phyloP scores from a whole-genome alignment of 1,140 invertebrate species.

The Monochamus saltuarius region DNA sequence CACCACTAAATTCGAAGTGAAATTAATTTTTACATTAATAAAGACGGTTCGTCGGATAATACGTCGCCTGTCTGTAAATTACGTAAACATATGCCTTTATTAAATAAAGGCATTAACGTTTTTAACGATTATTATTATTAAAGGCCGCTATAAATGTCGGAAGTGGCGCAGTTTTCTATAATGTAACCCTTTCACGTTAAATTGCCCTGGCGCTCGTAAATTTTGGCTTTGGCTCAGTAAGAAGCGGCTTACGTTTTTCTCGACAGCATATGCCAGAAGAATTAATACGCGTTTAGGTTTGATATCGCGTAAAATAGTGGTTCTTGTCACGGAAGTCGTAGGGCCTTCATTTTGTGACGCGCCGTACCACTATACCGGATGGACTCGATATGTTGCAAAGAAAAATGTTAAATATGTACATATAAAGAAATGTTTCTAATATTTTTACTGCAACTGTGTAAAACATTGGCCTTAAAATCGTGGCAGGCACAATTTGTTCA shows the following conservation, averaged over 20 bases:
- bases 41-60: neutral
- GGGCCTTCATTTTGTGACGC: neutral
- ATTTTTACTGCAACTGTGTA: too few relatives aligned
- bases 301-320: slow-evolving; percentile 27
- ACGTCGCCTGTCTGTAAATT: slow-evolving; percentile 1
- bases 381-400: too few relatives aligned
- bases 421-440: too few relatives aligned
- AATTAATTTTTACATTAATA: too few relatives aligned
- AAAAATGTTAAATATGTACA: too few relatives aligned
- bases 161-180: slow-evolving; percentile 26
- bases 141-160: slow-evolving; percentile 25
- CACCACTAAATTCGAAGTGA: too few relatives aligned
- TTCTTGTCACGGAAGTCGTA: slow-evolving; percentile 27
- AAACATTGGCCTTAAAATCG: too few relatives aligned
- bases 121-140: slow-evolving; percentile 18
- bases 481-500: too few relatives aligned
- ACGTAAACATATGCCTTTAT: neutral
- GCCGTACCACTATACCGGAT: too few relatives aligned
- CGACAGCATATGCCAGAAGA: slow-evolving; percentile 32
- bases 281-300: slow-evolving; percentile 31
- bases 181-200: slow-evolving; percentile 26
- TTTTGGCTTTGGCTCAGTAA: slow-evolving; percentile 16
- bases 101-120: slow-evolving; percentile 24
- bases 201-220: slow-evolving; percentile 15
- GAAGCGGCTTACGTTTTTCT: slow-evolving; percentile 20